Evolutionary conservation across 2,797 vertebrate genomes (phyloP).

Genomic region (Ctenochaetus hawaiiensis): DNA sequence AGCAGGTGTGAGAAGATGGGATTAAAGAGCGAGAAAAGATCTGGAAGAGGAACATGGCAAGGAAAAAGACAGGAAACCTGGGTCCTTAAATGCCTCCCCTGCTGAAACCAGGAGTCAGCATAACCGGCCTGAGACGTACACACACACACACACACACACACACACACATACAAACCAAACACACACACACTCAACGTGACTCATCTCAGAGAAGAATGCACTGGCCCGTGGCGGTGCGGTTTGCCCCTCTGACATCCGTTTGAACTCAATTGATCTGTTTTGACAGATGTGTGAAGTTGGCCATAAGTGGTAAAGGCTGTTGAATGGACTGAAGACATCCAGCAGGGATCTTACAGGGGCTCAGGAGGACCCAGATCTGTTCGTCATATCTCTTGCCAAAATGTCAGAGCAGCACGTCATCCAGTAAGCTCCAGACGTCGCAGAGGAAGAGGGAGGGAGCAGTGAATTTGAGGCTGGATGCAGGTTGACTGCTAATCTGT

Average conservation of each 20-base stretch:
- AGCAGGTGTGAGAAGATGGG: constrained; percentile 39
- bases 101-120: constrained; percentile 57
- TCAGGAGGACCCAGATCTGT: constrained; percentile 32
- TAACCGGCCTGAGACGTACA: constrained; percentile 38
- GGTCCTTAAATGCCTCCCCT: constrained; percentile 54
- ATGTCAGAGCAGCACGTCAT: constrained; percentile 19
- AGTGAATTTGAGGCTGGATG: not conserved
- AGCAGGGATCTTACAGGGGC: constrained; percentile 43
- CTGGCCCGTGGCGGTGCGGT: constrained; percentile 63
- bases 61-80: constrained; percentile 38
- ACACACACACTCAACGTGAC: constrained; percentile 37
- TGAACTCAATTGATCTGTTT: constrained; percentile 84
- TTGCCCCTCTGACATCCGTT: constrained; percentile 75
- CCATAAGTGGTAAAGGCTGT: constrained; percentile 66
- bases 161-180: constrained; percentile 17
- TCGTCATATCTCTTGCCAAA: constrained; percentile 73
- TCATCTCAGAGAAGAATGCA: constrained; percentile 68
- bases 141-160: constrained; percentile 37
- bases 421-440: constrained; percentile 8
- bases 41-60: constrained; percentile 24
- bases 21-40: constrained; percentile 39
- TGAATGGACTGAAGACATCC: constrained; percentile 52
- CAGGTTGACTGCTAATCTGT: constrained; percentile 32
- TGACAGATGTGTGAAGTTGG: constrained; percentile 85
- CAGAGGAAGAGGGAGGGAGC: not conserved